Conservation (phyloP, 2,797 vertebrate genomes). For the Cheirogaleus major region DNA sequence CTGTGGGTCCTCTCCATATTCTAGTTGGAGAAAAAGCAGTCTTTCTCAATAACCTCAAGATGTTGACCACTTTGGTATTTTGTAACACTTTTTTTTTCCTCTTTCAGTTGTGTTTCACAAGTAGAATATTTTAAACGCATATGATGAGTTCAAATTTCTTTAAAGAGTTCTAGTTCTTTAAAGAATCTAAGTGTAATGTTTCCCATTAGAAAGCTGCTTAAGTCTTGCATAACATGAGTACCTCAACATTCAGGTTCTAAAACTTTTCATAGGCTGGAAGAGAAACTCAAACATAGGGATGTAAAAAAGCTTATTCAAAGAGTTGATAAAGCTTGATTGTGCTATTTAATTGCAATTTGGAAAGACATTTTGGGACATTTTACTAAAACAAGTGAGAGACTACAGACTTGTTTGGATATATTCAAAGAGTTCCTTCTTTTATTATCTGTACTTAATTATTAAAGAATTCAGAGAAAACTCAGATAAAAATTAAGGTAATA, state of each 20-base stretch:
- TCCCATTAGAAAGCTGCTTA: background rate
- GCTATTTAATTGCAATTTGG: background rate
- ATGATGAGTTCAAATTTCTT: background rate
- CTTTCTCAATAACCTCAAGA: background rate
- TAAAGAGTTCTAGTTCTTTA: background rate
- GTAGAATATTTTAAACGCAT: background rate
- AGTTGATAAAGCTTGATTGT: background rate
- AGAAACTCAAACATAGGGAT: background rate
- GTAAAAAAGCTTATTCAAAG: background rate
- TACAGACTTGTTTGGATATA: background rate
- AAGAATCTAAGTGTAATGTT: background rate
- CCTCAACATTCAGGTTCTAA: background rate
- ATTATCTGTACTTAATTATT: conserved; percentile 20
- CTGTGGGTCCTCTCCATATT: background rate
- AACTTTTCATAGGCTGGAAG: background rate
- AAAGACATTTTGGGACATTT: background rate
- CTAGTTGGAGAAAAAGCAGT: background rate
- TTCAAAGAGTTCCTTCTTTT: conserved; percentile 10
- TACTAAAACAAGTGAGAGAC: conserved; percentile 37
- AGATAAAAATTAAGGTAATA: background rate
- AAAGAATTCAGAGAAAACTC: conserved; percentile 31
- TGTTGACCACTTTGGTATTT: background rate
- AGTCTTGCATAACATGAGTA: background rate
- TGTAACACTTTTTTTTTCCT: background rate
- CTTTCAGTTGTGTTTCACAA: background rate